A percentile compares a stretch with the other conserved stretches of the same genome.
Conservation (phyloP, 23 tunicate genomes). For the Trididemnum miniatum region DNA sequence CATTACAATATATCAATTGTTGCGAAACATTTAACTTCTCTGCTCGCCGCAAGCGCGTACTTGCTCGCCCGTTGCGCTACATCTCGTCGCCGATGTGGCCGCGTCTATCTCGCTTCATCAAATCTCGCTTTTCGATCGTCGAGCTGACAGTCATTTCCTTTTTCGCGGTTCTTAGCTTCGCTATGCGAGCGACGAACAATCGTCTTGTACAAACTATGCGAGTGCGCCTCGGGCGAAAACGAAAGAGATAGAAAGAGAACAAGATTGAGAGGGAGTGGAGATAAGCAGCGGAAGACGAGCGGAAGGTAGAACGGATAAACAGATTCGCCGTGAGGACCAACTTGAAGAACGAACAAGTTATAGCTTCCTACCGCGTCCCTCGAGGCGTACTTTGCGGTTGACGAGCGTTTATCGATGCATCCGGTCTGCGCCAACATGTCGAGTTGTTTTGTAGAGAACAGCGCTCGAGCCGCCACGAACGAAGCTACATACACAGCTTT, state of each 20-base stretch:
- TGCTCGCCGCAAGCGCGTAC: no score
- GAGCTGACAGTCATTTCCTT: constrained; percentile 38
- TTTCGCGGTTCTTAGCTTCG: background rate
- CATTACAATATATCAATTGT: no score
- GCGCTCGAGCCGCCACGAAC: no score
- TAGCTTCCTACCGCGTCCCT: constrained; percentile 3
- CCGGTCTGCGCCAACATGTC: no score
- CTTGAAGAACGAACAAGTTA: constrained; percentile 9
- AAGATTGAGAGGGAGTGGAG: constrained; percentile 12
- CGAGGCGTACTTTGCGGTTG: background rate
- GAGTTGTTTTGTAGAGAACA: no score
- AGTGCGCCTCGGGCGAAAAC: background rate
- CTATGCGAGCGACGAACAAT: background rate
- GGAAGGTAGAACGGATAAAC: constrained; percentile 70
- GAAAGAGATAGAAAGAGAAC: constrained; percentile 31
- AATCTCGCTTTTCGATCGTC: background rate
- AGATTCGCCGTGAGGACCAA: constrained; percentile 4
- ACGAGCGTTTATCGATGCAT: no score
- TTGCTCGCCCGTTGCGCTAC: no score
- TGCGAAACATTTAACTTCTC: no score
- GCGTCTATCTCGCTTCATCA: no score
- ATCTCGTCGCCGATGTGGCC: no score
- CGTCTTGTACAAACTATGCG: background rate
- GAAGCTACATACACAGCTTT: no score
- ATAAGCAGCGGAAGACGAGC: constrained; percentile 65